phyloP scores from a whole-genome alignment of 2,888 invertebrate genomes.

The Bruchidius siliquastri region DNA sequence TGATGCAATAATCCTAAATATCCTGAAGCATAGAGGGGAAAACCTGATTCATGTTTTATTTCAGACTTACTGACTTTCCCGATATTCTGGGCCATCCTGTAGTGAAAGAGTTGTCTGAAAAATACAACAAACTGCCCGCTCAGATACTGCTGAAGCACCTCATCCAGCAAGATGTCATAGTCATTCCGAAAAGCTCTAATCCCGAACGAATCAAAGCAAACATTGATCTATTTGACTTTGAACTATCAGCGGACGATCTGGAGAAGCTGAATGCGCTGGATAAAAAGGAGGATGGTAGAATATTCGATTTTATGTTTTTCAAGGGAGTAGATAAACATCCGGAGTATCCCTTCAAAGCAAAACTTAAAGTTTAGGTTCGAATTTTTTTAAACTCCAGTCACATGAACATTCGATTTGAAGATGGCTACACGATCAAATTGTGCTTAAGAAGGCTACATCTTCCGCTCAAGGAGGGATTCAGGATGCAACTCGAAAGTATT shows the following conservation, averaged over 20 bases:
- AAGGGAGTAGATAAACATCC: slow-evolving; percentile 66
- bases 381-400: background rate
- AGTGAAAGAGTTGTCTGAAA: slow-evolving; percentile 55
- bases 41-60: slow-evolving; percentile 3
- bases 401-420: no score
- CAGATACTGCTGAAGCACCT: slow-evolving; percentile 70
- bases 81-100: slow-evolving; percentile 58
- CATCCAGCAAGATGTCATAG: slow-evolving; percentile 61
- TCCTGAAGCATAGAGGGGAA: no score
- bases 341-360: slow-evolving; percentile 59
- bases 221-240: slow-evolving; percentile 63
- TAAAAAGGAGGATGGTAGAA: slow-evolving; percentile 58
- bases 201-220: slow-evolving; percentile 66
- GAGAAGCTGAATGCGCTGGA: slow-evolving; percentile 55
- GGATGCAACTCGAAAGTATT: no score
- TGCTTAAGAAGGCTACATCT: no score
- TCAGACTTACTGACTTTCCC: slow-evolving; percentile 54
- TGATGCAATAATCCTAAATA: no score
- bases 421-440: no score
- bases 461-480: no score
- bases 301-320: slow-evolving; percentile 65
- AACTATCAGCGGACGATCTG: slow-evolving; percentile 54
- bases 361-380: background rate
- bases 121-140: slow-evolving; percentile 60
- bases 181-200: slow-evolving; percentile 76